These are phyloP conservation scores for Eristalis intricaria DNA, from an alignment of 2,888 invertebrate genomes.

Conservation along the genomic window DNA sequence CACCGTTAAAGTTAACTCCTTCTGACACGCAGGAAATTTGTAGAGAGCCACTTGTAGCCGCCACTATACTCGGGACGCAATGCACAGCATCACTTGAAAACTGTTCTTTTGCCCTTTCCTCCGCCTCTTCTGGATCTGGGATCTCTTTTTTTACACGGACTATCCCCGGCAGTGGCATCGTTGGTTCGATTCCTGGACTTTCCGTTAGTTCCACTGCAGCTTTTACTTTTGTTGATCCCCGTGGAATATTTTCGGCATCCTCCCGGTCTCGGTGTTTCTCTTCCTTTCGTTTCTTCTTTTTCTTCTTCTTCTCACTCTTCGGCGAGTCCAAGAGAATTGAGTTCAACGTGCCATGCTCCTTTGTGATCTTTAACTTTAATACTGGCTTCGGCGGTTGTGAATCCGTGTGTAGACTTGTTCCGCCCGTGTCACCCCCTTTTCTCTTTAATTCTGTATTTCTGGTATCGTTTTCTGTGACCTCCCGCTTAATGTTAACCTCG, in stretches of 20 bases:
- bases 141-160: slow-evolving; percentile 76
- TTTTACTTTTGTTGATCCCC: slow-evolving; percentile 24
- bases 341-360: slow-evolving; percentile 80
- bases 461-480: slow-evolving; percentile 55
- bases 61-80: slow-evolving; percentile 56
- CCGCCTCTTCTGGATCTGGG: slow-evolving; percentile 64
- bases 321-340: slow-evolving; percentile 78
- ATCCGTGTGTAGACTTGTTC: slow-evolving; percentile 52
- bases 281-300: slow-evolving; percentile 79
- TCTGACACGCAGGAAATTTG: slow-evolving; percentile 75
- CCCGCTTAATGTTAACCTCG: slow-evolving; percentile 75
- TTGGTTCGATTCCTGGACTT: slow-evolving; percentile 12
- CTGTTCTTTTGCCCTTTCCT: slow-evolving; percentile 2
- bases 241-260: slow-evolving; percentile 2
- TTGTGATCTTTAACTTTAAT: slow-evolving; percentile 80
- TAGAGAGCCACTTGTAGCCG: slow-evolving; percentile 66
- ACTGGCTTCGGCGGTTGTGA: slow-evolving; percentile 73
- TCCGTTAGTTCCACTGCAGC: slow-evolving; percentile 23
- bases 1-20: slow-evolving; percentile 73
- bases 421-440: slow-evolving; percentile 26
- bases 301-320: slow-evolving; percentile 75
- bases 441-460: slow-evolving; percentile 64
- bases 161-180: slow-evolving; percentile 58
- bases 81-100: slow-evolving; percentile 5
- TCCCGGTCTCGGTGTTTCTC: slow-evolving; percentile 68